Evolutionary conservation across 2,888 invertebrate species (phyloP), one percentile per base, ranked within the genome.

Genomic region (Clostera curtula): DNA sequence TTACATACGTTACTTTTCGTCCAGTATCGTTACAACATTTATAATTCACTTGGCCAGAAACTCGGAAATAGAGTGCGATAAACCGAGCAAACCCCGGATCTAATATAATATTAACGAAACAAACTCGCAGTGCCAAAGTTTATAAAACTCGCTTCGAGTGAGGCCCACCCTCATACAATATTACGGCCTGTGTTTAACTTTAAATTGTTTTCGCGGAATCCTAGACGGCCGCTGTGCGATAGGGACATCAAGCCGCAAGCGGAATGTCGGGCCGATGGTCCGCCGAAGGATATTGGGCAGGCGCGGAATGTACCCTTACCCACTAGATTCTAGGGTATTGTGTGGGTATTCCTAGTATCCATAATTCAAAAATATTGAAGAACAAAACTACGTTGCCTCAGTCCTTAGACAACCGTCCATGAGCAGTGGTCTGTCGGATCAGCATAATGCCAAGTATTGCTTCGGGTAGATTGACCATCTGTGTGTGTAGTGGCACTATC

Each of bases 201-300:
- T 47, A 43, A 49, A 55, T 51, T 46, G 44, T 55, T 51, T 50
- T 36, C 39, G 34, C 31, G 41, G 45, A 41, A 42, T 51, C 25
- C 43, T 35, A 27, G 34, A 27, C 39, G 27, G 36, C 30, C 29
- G 40, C 39, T 45, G 51, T 51, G 34, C 22, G 27, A 46, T 42
- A 49, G 27, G 42, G 48, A 48, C 49, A 51, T 49, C 46, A 12
- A 40, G 39, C 18, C 36, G 39, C 32, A 32, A 44, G 5, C 2
- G 15, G 47, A 47, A 49, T 45, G 47, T 38, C 42, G 44, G 36
- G 41, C 36, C 31, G 31, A 34, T 20, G 27, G 32, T 10, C 19
- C 8, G 18, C 6, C 18, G 18, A 9, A 11, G 35, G 33, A 30
- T 27, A 30, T 40, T 20, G 31, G 35, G 20, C 33, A 26, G 19